Conservation (phyloP, 2,113 vertebrate genomes). For the Pteruthius melanotis region DNA sequence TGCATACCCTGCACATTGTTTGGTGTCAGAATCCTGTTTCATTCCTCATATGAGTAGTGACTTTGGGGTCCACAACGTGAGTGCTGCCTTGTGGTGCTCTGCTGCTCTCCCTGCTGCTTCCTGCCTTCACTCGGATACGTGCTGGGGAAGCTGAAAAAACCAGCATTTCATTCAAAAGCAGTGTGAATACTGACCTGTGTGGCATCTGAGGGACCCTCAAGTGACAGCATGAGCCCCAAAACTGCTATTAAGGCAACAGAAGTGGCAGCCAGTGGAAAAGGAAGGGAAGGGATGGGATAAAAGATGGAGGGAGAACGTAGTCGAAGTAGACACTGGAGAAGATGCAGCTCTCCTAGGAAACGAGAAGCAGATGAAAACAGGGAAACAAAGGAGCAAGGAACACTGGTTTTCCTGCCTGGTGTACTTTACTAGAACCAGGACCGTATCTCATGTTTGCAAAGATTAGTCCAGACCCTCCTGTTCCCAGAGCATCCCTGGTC, state of each 20-base stretch:
- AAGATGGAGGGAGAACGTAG: background rate
- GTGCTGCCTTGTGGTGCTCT: background rate
- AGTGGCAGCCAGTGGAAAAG: background rate
- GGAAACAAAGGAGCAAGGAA: background rate
- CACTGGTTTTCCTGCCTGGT: background rate
- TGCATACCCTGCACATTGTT: accelerated
- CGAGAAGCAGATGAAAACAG: background rate
- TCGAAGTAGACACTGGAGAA: background rate
- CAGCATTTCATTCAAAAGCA: background rate
- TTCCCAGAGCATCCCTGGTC: background rate
- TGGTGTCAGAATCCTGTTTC: background rate
- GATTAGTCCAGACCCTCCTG: background rate
- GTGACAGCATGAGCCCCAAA: background rate
- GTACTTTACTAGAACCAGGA: background rate
- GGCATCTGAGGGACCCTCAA: background rate
- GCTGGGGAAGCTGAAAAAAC: background rate
- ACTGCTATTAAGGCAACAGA: background rate
- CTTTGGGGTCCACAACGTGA: background rate
- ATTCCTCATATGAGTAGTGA: background rate
- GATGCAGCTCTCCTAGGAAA: background rate
- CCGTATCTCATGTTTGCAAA: background rate
- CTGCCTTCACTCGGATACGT: accelerated
- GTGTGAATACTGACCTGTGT: background rate
- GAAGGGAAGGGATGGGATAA: background rate
- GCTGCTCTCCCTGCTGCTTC: background rate